Evolutionary conservation across 1,140 invertebrate species (phyloP).

Genomic region (Melanaphis sacchari): DNA sequence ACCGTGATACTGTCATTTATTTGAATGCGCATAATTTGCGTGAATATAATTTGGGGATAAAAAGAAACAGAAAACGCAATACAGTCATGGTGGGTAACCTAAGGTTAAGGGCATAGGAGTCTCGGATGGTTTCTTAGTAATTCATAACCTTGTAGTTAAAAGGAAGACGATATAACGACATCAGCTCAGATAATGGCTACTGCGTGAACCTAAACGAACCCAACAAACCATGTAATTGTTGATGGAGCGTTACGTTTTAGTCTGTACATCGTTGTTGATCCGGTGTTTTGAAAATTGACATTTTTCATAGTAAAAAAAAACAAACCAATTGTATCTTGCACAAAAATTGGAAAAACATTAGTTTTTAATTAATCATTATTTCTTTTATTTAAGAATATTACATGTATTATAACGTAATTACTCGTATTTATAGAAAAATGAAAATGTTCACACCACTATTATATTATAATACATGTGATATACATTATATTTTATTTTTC

Average conservation of each 20-base stretch:
- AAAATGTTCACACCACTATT: not conserved
- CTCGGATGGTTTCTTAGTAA: constrained; percentile 32
- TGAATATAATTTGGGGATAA: constrained; percentile 10
- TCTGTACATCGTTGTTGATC: not conserved
- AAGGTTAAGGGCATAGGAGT: constrained; percentile 46
- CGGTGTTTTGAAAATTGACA: constrained; percentile 5
- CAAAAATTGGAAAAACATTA: not conserved
- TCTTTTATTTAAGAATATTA: too few relatives aligned
- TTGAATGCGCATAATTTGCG: constrained; percentile 5
- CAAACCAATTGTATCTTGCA: not conserved
- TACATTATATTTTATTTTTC: not conserved
- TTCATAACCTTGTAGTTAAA: constrained; percentile 50
- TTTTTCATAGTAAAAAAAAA: not conserved
- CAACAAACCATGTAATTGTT: constrained; percentile 38
- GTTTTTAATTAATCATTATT: not conserved
- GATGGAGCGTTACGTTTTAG: constrained; percentile 40
- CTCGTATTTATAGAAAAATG: not conserved
- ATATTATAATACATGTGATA: not conserved
- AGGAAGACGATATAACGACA: constrained; percentile 40
- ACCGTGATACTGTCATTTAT: not conserved
- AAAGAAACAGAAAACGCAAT: constrained; percentile 5
- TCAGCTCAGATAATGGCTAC: constrained; percentile 16
- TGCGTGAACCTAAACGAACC: constrained; percentile 49
- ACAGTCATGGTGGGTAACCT: not conserved
- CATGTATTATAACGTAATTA: too few relatives aligned